These are phyloP conservation scores for Amphimallon solstitiale DNA, from an alignment of 2,888 invertebrate species.

Conservation along the genomic window DNA sequence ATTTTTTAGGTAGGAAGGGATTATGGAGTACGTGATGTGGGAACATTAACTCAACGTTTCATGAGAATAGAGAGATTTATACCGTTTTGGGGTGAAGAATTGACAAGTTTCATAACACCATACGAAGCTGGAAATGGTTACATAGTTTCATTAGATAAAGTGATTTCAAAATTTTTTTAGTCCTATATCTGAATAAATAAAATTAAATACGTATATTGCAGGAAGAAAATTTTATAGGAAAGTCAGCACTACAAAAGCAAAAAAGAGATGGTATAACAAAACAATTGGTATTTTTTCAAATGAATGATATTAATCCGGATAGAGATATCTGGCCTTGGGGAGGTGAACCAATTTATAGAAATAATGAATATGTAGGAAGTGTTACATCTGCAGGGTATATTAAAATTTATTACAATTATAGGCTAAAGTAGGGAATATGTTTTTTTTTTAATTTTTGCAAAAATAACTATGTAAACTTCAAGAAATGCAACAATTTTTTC, in stretches of 20 bases:
- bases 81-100: conserved; percentile 78
- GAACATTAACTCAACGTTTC: conserved; percentile 73
- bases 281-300: conserved; percentile 71
- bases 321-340: conserved; percentile 77
- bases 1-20: conserved; percentile 68
- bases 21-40: conserved; percentile 75
- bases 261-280: conserved; percentile 70
- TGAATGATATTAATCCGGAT: conserved; percentile 71
- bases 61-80: conserved; percentile 77
- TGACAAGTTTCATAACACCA: conserved; percentile 70
- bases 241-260: conserved; percentile 70
- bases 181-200: conserved; percentile 54
- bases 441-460: too few relatives aligned
- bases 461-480: too few relatives aligned
- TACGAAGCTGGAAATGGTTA: conserved; percentile 73
- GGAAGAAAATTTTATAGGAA: conserved; percentile 74
- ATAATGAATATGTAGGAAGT: conserved; percentile 72
- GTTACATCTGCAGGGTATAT: conserved; percentile 72
- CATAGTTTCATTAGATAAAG: conserved; percentile 68
- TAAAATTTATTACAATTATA: too few relatives aligned
- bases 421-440: too few relatives aligned
- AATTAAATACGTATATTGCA: conserved; percentile 63
- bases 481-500: too few relatives aligned
- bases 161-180: conserved; percentile 29
- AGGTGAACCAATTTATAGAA: conserved; percentile 74